A percentile compares a stretch with the other conserved stretches of the same genome.
These are phyloP conservation scores for Marmota monax DNA, from an alignment of 2,113 vertebrate species.

Conservation along the genomic window DNA sequence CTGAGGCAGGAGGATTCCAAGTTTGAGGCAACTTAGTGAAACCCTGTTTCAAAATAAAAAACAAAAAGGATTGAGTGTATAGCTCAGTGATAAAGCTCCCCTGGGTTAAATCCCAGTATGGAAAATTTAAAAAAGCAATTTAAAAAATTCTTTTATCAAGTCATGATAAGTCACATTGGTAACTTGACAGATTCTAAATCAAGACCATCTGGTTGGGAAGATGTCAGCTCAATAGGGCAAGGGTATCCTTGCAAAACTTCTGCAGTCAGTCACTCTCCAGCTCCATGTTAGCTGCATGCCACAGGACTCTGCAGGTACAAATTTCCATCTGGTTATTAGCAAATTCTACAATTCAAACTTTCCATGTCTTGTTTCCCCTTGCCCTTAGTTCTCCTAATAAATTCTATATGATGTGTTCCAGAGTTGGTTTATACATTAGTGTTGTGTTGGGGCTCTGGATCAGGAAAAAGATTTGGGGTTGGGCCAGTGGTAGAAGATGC, in stretches of 20 bases:
- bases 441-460: too few relatives aligned
- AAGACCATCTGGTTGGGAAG: not conserved
- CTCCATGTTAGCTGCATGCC: not conserved
- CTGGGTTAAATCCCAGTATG: too few relatives aligned
- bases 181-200: not conserved
- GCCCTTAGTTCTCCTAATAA: conserved; percentile 3
- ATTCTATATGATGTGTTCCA: conserved; percentile 26
- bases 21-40: too few relatives aligned
- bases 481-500: too few relatives aligned
- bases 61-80: too few relatives aligned
- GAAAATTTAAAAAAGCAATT: not conserved
- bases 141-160: not conserved
- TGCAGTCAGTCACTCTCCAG: not conserved
- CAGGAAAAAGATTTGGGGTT: too few relatives aligned
- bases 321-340: not conserved
- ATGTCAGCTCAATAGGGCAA: conserved; percentile 8
- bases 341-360: conserved; percentile 21
- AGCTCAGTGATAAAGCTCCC: too few relatives aligned
- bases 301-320: not conserved
- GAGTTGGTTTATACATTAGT: not conserved
- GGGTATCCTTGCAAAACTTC: not conserved
- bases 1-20: too few relatives aligned
- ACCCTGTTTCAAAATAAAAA: too few relatives aligned
- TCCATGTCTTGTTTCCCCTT: conserved; percentile 9
- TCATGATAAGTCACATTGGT: not conserved